Percentiles rank a stretch among this genome's conserved stretches.
Conservation (phyloP, 2,113 vertebrate species). For the Tympanuchus pallidicinctus region DNA sequence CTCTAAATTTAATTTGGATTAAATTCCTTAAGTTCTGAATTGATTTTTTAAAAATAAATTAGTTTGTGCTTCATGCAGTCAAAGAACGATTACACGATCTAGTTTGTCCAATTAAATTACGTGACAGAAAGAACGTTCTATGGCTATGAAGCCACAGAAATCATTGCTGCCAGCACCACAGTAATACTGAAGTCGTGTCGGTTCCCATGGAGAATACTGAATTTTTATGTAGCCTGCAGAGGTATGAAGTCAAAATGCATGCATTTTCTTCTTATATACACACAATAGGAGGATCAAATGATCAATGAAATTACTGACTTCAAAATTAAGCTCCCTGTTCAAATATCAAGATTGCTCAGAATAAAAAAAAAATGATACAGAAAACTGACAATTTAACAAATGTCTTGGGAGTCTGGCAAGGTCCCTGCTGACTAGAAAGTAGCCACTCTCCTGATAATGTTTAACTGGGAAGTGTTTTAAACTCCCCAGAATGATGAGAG, state of each 20-base stretch:
- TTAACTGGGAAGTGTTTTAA: too few species aligned
- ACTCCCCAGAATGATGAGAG: too few species aligned
- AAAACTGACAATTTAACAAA: not conserved
- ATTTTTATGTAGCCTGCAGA: not conserved
- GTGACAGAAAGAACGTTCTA: not conserved
- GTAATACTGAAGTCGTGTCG: not conserved
- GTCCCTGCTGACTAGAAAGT: not conserved
- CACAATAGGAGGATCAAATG: not conserved
- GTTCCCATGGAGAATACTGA: not conserved
- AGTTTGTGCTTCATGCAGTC: not conserved
- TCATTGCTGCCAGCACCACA: not conserved
- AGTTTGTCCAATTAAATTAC: not conserved
- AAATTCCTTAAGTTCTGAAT: not conserved
- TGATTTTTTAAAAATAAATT: not conserved
- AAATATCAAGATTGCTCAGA: not conserved
- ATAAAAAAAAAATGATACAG: not conserved
- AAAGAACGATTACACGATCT: not conserved
- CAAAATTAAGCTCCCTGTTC: not conserved
- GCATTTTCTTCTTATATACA: not conserved
- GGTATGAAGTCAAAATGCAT: not conserved
- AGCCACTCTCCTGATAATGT: not conserved
- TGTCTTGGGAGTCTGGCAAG: not conserved
- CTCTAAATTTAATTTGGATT: constrained; percentile 17
- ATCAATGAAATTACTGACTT: not conserved
- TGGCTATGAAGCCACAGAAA: not conserved